Conservation (phyloP, 1,140 invertebrate genomes). For the Heliconius nattereri region DNA sequence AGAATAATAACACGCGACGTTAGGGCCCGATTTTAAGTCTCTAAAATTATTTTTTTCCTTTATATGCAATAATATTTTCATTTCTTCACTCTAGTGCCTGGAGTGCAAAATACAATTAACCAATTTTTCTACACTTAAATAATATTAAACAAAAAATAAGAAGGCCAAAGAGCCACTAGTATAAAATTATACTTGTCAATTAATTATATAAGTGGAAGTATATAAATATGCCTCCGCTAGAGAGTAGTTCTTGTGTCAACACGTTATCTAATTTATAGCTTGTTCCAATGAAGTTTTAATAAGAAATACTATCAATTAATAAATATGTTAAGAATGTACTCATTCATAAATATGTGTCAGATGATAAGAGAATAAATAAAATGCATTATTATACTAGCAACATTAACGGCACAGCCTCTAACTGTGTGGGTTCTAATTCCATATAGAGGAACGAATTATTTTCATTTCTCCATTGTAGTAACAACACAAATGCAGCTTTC, state of each 20-base stretch:
- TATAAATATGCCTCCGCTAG: background rate
- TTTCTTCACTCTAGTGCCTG: too few species aligned
- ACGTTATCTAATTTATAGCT: background rate
- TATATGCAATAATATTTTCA: too few species aligned
- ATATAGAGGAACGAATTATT: too few species aligned
- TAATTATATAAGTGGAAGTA: background rate
- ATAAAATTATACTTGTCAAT: background rate
- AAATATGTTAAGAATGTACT: slow-evolving; percentile 9
- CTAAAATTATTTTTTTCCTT: too few species aligned
- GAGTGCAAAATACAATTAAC: too few species aligned
- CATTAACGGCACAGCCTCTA: too few species aligned
- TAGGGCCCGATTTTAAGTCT: too few species aligned
- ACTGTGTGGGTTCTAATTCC: background rate
- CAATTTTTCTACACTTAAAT: too few species aligned
- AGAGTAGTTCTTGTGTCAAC: background rate
- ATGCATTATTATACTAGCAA: background rate
- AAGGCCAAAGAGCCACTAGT: background rate
- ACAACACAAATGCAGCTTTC: too few species aligned
- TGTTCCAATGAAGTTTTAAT: background rate
- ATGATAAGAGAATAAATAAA: slow-evolving; percentile 21
- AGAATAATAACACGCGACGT: too few species aligned
- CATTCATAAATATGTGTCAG: slow-evolving; percentile 27
- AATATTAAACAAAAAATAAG: background rate
- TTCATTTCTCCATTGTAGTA: too few species aligned
- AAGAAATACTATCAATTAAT: background rate